Conservation (phyloP, 2,797 vertebrate genomes). For the Peromyscus melanophrys region DNA sequence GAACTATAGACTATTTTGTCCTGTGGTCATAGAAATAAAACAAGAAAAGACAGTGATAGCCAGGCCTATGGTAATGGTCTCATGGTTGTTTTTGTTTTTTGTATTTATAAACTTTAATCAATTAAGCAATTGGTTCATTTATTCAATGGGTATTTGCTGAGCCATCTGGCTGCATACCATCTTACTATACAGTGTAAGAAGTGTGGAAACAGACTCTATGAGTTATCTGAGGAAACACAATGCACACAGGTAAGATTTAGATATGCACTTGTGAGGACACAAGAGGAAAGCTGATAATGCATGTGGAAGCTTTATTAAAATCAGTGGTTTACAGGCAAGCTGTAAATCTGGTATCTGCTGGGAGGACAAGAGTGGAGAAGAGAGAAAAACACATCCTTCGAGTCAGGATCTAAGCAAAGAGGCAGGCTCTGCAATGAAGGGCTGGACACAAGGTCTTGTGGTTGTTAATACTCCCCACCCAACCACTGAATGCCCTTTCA, state of each 20-base stretch:
- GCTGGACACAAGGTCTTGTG: background rate
- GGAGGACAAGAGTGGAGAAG: background rate
- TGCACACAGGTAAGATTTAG: background rate
- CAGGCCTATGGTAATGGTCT: background rate
- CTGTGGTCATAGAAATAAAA: background rate
- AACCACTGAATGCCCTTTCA: background rate
- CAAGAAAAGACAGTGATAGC: background rate
- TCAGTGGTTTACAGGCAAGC: background rate
- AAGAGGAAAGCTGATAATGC: background rate
- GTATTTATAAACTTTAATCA: background rate
- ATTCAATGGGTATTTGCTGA: constrained; percentile 19
- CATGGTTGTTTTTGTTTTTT: too few species aligned
- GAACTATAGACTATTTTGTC: background rate
- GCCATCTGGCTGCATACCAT: background rate
- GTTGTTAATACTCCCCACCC: background rate
- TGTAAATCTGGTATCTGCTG: background rate
- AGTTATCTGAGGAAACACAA: background rate
- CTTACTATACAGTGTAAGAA: background rate
- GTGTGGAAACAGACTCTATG: background rate
- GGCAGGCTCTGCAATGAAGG: background rate
- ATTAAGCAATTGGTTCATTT: constrained; percentile 25
- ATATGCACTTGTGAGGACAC: background rate
- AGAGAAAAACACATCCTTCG: background rate
- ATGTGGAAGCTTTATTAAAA: background rate
- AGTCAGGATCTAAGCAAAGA: background rate